Conservation (phyloP, 2,113 vertebrate genomes). For the Sterrhoptilus dennistouni region DNA sequence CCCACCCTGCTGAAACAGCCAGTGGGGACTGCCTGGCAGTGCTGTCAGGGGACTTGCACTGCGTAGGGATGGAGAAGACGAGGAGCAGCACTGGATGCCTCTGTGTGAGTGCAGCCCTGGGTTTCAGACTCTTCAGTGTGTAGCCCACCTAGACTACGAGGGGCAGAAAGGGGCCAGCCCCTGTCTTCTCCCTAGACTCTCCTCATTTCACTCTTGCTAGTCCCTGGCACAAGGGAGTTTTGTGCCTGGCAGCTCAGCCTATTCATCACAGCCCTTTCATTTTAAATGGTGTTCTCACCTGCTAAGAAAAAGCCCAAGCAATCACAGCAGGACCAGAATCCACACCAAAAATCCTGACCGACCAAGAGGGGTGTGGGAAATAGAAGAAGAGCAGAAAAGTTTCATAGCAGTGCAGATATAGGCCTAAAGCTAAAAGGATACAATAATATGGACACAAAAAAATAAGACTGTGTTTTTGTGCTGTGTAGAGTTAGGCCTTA, state of each 20-base stretch:
- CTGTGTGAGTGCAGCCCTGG: not conserved
- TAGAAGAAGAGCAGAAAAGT: not conserved
- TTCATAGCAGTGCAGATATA: not conserved
- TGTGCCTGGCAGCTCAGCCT: accelerated
- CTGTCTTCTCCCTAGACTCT: accelerated
- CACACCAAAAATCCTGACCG: not conserved
- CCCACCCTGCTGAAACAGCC: not conserved
- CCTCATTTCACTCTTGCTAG: not conserved
- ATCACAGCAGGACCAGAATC: not conserved
- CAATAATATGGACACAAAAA: not conserved
- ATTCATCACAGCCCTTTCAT: not conserved
- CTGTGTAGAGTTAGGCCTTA: not conserved
- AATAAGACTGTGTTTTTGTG: not conserved
- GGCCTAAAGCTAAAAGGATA: not conserved
- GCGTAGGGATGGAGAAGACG: not conserved
- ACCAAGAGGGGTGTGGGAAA: not conserved
- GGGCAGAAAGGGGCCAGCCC: not conserved
- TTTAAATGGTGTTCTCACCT: not conserved
- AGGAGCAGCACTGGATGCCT: not conserved
- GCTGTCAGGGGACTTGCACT: not conserved
- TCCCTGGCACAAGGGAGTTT: not conserved
- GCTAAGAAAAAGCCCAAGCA: not conserved
- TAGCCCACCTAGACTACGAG: accelerated
- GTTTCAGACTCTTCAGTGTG: not conserved
- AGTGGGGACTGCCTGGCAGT: not conserved